Evolutionary conservation across 2,888 invertebrate genomes (phyloP), one percentile per base, ranked within the genome.

Genomic region (Drosophila rubida): DNA sequence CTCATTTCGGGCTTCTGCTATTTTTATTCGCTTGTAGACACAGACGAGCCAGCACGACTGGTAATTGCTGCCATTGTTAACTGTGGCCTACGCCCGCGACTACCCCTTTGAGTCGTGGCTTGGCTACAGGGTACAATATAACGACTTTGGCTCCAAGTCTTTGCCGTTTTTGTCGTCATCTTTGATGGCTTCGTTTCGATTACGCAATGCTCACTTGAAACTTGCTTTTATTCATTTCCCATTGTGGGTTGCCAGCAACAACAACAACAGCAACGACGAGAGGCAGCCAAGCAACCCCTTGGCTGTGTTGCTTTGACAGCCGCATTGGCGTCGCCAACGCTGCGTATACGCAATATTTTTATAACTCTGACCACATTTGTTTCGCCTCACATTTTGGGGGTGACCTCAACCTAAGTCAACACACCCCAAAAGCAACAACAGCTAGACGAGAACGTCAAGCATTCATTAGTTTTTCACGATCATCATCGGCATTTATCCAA

Each of bases 281-380:
- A 19, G 19, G 19, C 19, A 19, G 19, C 19, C 19, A 19, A 61
- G 13, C 75, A 78, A 64, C 64, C 83, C 64, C 67, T 69, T 57
- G 60, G 16, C 13, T 22, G 32, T 13, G 11, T 55, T 58, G 54
- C 45, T 59, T 62, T 39, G 66, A 25, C 68, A 79, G 80, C 76
- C 80, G 67, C 58, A 58, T 60, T 67, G 77, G 77, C 72, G 78
- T 67, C 83, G 74, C 16, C 57, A 62, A 63, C 76, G 58, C 49
- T 58, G 83, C 83, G 83, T 76, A 84, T 84, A 84, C 83, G 89
- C 83, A 87, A 89, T 78, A 73, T 73, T 78, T 66, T 57, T 77
- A 69, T 62, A 65, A 46, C 79, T 66, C 68, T 72, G 65, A 60
- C 60, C 64, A 73, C 50, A 76, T 46, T 55, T 42, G 37, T n/a